These are phyloP conservation scores for Nyctibius bracteatus DNA, from an alignment of 2,113 vertebrate species.

Conservation along the genomic window DNA sequence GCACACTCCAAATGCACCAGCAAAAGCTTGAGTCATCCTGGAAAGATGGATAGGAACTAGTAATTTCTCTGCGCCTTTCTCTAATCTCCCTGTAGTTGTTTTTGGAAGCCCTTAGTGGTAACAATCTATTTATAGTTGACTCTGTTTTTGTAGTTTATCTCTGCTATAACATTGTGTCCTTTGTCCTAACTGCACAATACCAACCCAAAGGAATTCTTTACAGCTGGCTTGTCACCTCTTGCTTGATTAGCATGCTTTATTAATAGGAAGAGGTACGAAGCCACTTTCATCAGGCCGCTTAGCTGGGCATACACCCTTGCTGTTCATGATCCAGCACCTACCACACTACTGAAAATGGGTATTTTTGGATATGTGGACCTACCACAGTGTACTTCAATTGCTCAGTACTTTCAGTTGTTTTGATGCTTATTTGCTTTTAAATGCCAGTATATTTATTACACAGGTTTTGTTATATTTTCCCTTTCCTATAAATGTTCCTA, in stretches of 20 bases:
- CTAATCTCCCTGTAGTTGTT: background rate
- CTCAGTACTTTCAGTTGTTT: background rate
- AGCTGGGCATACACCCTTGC: background rate
- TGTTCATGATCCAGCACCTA: background rate
- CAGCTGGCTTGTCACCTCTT: background rate
- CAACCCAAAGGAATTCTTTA: background rate
- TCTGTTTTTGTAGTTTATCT: slow-evolving; percentile 6
- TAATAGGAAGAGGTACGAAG: background rate
- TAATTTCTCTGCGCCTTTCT: background rate
- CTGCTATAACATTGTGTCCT: background rate
- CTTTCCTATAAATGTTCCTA: background rate
- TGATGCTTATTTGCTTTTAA: background rate
- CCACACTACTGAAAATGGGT: background rate
- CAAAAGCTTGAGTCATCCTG: background rate
- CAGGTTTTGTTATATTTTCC: background rate
- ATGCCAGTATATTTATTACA: background rate
- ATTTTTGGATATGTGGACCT: background rate
- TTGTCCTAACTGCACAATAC: background rate
- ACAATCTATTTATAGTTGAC: slow-evolving; percentile 40
- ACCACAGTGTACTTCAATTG: background rate
- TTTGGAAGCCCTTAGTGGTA: background rate
- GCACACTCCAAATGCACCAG: background rate
- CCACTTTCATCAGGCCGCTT: background rate
- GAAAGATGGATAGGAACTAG: background rate
- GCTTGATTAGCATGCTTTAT: background rate